phyloP scores from a whole-genome alignment of 2,797 vertebrate genomes.

The Labeo calbasu region DNA sequence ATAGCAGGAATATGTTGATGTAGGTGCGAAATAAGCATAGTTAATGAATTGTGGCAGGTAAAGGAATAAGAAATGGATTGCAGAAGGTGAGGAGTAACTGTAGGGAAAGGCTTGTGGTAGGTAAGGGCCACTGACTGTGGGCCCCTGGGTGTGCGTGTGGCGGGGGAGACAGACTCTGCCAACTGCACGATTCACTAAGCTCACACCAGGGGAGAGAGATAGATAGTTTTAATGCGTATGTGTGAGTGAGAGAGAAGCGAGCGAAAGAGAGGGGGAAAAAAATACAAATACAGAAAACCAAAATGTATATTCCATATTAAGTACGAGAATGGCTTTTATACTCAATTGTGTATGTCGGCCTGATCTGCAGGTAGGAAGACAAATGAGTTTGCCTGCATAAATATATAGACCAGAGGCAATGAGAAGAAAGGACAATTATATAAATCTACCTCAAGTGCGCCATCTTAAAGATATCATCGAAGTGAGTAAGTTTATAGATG shows the following conservation, averaged over 20 bases:
- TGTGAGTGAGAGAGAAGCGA: slow-evolving; percentile 42
- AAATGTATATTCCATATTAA: slow-evolving; percentile 34
- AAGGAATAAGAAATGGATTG: slow-evolving; percentile 35
- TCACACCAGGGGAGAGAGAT: slow-evolving; percentile 60
- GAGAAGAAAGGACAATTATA: slow-evolving; percentile 32
- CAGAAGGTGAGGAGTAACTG: slow-evolving; percentile 55
- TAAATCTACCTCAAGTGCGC: slow-evolving; percentile 17
- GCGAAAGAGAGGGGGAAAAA: background rate
- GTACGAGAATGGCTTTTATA: slow-evolving; percentile 24
- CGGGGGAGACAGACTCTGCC: slow-evolving; percentile 56
- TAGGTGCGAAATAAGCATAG: slow-evolving; percentile 52
- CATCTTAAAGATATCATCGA: slow-evolving; percentile 24
- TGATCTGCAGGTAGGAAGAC: slow-evolving; percentile 54
- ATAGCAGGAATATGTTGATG: slow-evolving; percentile 47
- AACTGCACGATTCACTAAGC: slow-evolving; percentile 63
- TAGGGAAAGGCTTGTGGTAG: slow-evolving; percentile 57
- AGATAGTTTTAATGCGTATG: slow-evolving; percentile 45
- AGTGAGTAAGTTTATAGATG: background rate
- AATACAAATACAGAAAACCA: slow-evolving; percentile 22
- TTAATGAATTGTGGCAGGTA: slow-evolving; percentile 60
- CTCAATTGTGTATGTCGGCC: slow-evolving; percentile 23
- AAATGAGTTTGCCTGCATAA: slow-evolving; percentile 52
- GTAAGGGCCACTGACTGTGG: slow-evolving; percentile 60
- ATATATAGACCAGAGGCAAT: slow-evolving; percentile 54
- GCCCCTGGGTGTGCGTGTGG: slow-evolving; percentile 50